phyloP scores from a whole-genome alignment of 1,140 invertebrate species.

The Probaryconus sp. region DNA sequence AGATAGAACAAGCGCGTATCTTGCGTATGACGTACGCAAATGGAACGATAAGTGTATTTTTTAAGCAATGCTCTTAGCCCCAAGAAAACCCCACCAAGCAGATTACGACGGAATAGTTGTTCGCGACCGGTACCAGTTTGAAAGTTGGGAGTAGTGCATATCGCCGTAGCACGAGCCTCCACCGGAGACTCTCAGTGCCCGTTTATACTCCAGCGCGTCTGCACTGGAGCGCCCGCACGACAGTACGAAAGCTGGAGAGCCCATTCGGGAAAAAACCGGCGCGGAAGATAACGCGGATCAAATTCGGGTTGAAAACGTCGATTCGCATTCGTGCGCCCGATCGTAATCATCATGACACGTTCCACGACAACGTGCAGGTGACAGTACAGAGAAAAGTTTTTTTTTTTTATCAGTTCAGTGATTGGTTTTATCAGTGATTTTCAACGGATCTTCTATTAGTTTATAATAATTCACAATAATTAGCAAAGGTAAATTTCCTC shows the following conservation, averaged over 20 bases:
- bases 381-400: constrained; percentile 26
- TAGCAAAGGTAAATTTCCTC: background rate
- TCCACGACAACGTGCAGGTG: constrained; percentile 51
- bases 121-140: constrained; percentile 41
- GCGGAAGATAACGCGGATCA: background rate
- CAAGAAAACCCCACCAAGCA: constrained; percentile 43
- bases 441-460: constrained; percentile 36
- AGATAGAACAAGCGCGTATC: background rate
- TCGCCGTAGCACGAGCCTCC: constrained; percentile 44
- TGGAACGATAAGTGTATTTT: constrained; percentile 10
- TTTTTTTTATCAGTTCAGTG: constrained; percentile 28
- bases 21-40: background rate
- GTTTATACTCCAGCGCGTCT: constrained; percentile 45
- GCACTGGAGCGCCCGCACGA: constrained; percentile 47
- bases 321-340: constrained; percentile 20
- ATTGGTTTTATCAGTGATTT: constrained; percentile 43
- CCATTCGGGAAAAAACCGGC: background rate
- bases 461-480: constrained; percentile 1
- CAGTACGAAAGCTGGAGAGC: too few species aligned
- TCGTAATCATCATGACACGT: constrained; percentile 48
- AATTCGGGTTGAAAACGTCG: too few species aligned
- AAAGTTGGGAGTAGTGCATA: constrained; percentile 54
- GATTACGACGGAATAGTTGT: constrained; percentile 38
- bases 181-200: constrained; percentile 44
- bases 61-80: constrained; percentile 17